These are phyloP conservation scores for Agrilus planipennis DNA, from an alignment of 1,140 invertebrate species.

Conservation along the genomic window DNA sequence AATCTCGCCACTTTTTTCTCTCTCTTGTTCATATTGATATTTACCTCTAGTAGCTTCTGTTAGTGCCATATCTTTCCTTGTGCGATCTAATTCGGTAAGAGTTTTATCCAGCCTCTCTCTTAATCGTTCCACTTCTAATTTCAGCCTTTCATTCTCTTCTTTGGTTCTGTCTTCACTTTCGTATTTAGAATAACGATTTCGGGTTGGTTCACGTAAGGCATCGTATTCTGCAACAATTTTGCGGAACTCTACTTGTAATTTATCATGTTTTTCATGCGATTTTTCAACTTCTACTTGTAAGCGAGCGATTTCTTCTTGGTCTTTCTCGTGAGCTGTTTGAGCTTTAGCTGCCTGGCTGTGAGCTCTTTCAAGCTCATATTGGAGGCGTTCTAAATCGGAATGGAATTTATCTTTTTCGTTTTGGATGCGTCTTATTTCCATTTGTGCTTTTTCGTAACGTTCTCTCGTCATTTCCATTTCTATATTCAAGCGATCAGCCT, in stretches of 20 bases:
- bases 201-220: conserved; percentile 45
- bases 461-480: conserved; percentile 80
- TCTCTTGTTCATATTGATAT: conserved; percentile 80
- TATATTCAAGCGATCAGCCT: conserved; percentile 64
- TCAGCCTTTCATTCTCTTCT: conserved; percentile 66
- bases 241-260: conserved; percentile 66
- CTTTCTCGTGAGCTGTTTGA: conserved; percentile 71
- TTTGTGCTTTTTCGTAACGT: conserved; percentile 77
- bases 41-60: conserved; percentile 68
- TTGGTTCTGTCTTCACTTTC: conserved; percentile 59
- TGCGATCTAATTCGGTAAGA: conserved; percentile 61
- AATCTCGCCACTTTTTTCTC: conserved; percentile 48
- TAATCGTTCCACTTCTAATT: conserved; percentile 71
- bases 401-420: conserved; percentile 77
- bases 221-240: conserved; percentile 69
- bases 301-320: conserved; percentile 76
- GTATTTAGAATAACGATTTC: conserved; percentile 68
- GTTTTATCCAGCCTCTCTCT: conserved; percentile 74
- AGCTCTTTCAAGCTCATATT: conserved; percentile 73
- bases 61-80: conserved; percentile 60
- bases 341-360: conserved; percentile 73
- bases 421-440: conserved; percentile 67
- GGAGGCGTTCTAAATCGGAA: conserved; percentile 69
- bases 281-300: conserved; percentile 81
- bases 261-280: conserved; percentile 81